Evolutionary conservation across 2,888 invertebrate genomes (phyloP), one percentile per base, ranked within the genome.

Genomic region (Clunio marinus): DNA sequence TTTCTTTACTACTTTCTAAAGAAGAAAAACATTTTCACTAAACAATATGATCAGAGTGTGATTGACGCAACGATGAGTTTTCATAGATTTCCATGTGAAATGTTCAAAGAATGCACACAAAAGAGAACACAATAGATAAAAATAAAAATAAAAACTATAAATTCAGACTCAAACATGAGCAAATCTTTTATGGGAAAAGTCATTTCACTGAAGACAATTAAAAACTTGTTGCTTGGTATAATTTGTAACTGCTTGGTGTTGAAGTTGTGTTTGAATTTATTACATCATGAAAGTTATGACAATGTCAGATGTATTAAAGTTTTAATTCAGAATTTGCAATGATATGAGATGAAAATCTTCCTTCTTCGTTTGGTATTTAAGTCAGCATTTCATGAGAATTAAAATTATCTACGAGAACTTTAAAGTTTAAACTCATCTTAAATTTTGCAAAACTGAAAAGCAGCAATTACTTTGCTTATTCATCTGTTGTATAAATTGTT

Each of bases 11-110:
- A 57, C 57, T 57, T 57, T 57, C 57, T 57, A 57, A 57, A 57
- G 57, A 57, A n/a, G n/a, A n/a, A n/a, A 57, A 57, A 51, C n/a
- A 22, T 51, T 57, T 25, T 27, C 13, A 27, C 5, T 51, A 17
- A 57, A 57, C 25, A 57, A 27, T 57, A 57, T 27, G 27, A 57
- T 27, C 25, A 25, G 25, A 27, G 57, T 15, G 57, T 25, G 25
- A 25, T 57, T 57, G 57, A 57, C 57, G 57, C 57, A 57, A 57
- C 57, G 57, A 45, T 13, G 27, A 24, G 22, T n/a, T n/a, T n/a
- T n/a, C n/a, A 57, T 22, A 20, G 5, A 57, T 57, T 57, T 57
- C 57, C 57, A 57, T 27, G 57, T 57, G 57, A 57, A 51, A 51
- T 51, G 51, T 20, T 22, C 51, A 20, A 22, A 20, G 20, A 57